Evolutionary conservation across 2,113 vertebrate species (phyloP).

Genomic region (Macquaria australasica): DNA sequence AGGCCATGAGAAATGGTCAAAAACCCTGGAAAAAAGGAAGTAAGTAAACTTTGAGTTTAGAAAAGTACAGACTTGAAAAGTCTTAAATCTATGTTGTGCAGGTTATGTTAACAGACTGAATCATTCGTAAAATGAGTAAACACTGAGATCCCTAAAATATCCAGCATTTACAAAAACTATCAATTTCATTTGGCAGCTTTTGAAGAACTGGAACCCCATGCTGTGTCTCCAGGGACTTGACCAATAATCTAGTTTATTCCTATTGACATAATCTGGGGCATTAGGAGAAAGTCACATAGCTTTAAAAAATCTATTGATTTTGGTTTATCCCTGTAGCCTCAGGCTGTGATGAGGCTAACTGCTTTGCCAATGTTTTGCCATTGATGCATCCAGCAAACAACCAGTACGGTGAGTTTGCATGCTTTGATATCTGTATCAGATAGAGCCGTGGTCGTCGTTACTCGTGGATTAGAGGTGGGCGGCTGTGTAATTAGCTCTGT

Average conservation of each 20-base stretch:
- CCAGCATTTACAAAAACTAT: background rate
- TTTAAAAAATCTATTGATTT: slow-evolving; percentile 67
- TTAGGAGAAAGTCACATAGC: slow-evolving; percentile 42
- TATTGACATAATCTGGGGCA: slow-evolving; percentile 33
- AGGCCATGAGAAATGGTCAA: background rate
- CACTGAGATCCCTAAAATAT: too few relatives aligned
- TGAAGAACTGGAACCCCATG: background rate
- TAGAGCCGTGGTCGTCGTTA: background rate
- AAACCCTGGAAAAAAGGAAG: background rate
- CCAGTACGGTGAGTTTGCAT: background rate
- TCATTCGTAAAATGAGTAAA: too few relatives aligned
- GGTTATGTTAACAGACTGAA: too few relatives aligned
- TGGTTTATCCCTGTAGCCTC: slow-evolving; percentile 49
- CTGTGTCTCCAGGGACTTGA: slow-evolving; percentile 30
- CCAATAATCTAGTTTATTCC: slow-evolving; percentile 24
- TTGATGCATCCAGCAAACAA: slow-evolving; percentile 17
- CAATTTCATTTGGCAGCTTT: background rate
- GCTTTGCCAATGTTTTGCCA: slow-evolving; percentile 53
- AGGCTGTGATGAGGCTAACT: slow-evolving; percentile 59
- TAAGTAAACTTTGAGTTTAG: background rate
- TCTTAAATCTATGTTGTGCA: background rate
- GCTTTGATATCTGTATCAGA: slow-evolving; percentile 28
- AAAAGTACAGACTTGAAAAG: background rate
- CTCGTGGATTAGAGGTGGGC: background rate
- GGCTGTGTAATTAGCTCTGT: background rate